Percentiles rank a stretch among this genome's conserved stretches.
Evolutionary conservation across 2,888 invertebrate genomes (phyloP).

Genomic region (Temnothorax ravouxi): DNA sequence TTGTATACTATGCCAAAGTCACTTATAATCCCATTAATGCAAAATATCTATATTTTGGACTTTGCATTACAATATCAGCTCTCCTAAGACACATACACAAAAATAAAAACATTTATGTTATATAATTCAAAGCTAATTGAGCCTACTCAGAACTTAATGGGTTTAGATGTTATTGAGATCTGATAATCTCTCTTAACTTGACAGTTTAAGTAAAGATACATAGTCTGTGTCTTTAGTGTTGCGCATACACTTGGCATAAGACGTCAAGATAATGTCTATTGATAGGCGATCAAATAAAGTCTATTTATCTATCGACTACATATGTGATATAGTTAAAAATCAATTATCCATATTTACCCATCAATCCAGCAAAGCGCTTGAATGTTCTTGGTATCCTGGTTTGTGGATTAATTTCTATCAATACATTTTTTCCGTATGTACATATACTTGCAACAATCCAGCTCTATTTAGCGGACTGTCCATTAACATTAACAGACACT

Average conservation of each 20-base stretch:
- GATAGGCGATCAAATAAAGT: not conserved
- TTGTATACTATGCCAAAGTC: not conserved
- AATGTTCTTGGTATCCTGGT: constrained; percentile 98
- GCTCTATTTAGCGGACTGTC: constrained; percentile 99
- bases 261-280: too few species aligned
- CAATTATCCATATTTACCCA: constrained; percentile 89
- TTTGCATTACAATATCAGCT: too few species aligned
- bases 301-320: not conserved
- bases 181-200: too few species aligned
- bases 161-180: not conserved
- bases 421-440: constrained; percentile 96
- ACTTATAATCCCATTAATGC: not conserved
- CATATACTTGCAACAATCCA: constrained; percentile 97
- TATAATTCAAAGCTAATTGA: too few species aligned
- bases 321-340: not conserved
- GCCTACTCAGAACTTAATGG: too few species aligned
- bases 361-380: constrained; percentile 98
- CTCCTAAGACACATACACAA: too few species aligned
- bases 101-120: too few species aligned
- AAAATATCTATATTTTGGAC: too few species aligned
- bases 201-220: too few species aligned
- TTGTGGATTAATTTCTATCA: constrained; percentile 98
- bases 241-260: too few species aligned
- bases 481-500: constrained; percentile 98
- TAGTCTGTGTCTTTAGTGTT: too few species aligned